Evolutionary conservation across 2,888 invertebrate genomes (phyloP).

Genomic region (Watsonalla binaria): DNA sequence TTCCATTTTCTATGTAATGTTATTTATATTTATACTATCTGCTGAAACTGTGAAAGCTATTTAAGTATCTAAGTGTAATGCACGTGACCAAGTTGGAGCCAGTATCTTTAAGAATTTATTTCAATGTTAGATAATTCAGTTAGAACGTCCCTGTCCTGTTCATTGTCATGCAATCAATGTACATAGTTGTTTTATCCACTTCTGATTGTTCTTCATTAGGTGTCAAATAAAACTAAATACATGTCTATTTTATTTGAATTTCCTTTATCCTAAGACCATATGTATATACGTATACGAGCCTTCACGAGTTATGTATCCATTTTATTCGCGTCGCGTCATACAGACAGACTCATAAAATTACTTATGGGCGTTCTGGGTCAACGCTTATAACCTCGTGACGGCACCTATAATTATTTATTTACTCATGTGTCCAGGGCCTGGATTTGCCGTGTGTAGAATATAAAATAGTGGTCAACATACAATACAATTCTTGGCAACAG

Average conservation of each 20-base stretch:
- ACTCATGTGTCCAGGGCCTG: too few relatives aligned
- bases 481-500: too few relatives aligned
- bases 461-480: too few relatives aligned
- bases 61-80: background rate
- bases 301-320: background rate
- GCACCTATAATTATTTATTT: too few relatives aligned
- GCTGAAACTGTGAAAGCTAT: conserved; percentile 21
- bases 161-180: conserved; percentile 14
- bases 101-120: conserved; percentile 1
- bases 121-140: background rate
- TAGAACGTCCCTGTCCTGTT: background rate
- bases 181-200: conserved; percentile 24
- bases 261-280: background rate
- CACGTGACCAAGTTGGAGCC: conserved; percentile 1
- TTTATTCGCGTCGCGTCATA: too few relatives aligned
- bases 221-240: conserved; percentile 2
- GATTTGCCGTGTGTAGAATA: too few relatives aligned
- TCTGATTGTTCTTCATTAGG: conserved; percentile 17
- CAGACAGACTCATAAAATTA: too few relatives aligned
- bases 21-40: background rate
- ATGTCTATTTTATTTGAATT: background rate
- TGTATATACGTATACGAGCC: too few relatives aligned
- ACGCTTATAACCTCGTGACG: too few relatives aligned
- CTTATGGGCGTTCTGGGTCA: too few relatives aligned
- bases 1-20: conserved; percentile 16